phyloP scores from a whole-genome alignment of 2,113 vertebrate genomes.

The Alaudala cheleensis region DNA sequence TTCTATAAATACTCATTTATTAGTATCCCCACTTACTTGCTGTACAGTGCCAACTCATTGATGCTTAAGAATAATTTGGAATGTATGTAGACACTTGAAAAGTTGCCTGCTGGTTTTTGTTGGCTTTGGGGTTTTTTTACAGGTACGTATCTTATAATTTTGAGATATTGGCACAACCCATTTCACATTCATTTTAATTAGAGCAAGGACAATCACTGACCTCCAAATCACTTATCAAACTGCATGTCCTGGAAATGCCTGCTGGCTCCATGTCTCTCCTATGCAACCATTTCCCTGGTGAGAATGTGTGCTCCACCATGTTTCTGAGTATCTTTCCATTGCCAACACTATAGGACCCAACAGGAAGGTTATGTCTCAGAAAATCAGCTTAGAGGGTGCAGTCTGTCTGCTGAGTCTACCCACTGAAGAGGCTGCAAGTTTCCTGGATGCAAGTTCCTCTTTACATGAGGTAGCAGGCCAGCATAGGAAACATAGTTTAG shows the following conservation, averaged over 20 bases:
- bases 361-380: not conserved
- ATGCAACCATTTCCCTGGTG: not conserved
- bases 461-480: not conserved
- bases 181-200: not conserved
- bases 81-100: not conserved
- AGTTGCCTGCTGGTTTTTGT: not conserved
- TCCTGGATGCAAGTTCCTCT: not conserved
- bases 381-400: not conserved
- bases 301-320: not conserved
- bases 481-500: not conserved
- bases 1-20: not conserved
- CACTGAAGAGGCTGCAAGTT: not conserved
- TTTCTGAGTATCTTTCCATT: not conserved
- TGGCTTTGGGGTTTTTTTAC: accelerated
- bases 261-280: not conserved
- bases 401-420: not conserved
- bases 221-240: not conserved
- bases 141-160: not conserved
- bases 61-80: not conserved
- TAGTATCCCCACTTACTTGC: not conserved
- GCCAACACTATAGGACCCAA: not conserved
- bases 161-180: not conserved
- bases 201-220: not conserved
- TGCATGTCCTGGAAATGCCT: not conserved
- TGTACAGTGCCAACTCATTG: not conserved